Base-by-base conservation (phyloP, 2,797 vertebrate species). In the Acrossocheilus fasciatus region DNA sequence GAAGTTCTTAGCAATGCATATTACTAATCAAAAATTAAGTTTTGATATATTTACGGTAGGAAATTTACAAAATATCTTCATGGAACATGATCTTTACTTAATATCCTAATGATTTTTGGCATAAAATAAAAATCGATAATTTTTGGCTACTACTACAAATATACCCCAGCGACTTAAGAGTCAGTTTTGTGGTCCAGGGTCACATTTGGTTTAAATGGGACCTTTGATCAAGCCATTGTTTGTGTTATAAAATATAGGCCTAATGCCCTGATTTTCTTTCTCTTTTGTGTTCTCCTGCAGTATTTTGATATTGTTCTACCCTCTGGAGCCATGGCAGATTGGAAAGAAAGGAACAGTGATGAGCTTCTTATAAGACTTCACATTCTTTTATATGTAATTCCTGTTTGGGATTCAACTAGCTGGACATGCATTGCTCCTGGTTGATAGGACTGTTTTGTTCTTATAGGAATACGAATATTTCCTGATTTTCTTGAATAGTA, bases 321-420 rank as follows among this genome's bases (percentile, higher is more conserved):
- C 96, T 0, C 30, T 99, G 95, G 96, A 98, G 89, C 93, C 93
- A 34, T 97, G 97, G 96, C 98, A 99, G 93, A 96, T 99, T 0
- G 98, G 98, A 85, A 98, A 97, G 96, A 96, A 96, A n/a, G 95
- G 96, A 89, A 99, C 98, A 0, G 97, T 99, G 62, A 93, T 98
- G 97, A 98, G 95, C 0, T 99, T 97, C 92, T 88, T 99, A 88
- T 99, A 97, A 84, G 88, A 84, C 72, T 1, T 2, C 9, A n/a
- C 36, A 26, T 7, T 17, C 41, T 26, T 77, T 30, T 5, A 14
- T 41, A 12, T 15, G n/a, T 39, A 14, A 36, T 79, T 85, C 20
- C 43, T 34, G 41, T 68, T 68, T 82, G 64, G 39, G 64, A 59
- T 69, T 57, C 36, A 36, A 2, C 14, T 10, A 41, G 6, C 20